These are phyloP conservation scores for Chaetura pelagica DNA, from an alignment of 2,113 vertebrate genomes.

Conservation along the genomic window DNA sequence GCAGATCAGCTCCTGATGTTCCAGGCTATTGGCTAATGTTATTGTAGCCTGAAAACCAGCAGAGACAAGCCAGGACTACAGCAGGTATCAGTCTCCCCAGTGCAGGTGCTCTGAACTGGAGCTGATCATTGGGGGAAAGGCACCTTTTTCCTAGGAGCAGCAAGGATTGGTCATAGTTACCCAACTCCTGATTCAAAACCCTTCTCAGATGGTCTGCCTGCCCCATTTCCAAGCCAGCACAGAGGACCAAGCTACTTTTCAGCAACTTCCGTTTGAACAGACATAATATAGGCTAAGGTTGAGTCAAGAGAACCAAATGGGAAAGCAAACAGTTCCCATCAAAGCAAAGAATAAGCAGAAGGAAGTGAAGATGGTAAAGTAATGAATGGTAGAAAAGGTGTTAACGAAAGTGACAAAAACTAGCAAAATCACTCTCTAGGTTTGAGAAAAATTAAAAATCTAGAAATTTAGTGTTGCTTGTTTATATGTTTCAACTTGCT, in stretches of 20 bases:
- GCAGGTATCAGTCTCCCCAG: background rate
- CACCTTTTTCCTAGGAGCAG: background rate
- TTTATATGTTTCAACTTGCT: background rate
- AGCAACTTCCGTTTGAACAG: background rate
- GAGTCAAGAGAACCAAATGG: background rate
- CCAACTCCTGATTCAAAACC: background rate
- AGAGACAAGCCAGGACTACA: background rate
- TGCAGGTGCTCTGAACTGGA: background rate
- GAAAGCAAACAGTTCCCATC: background rate
- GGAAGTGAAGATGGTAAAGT: background rate
- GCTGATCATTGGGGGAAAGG: background rate
- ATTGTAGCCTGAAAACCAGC: background rate
- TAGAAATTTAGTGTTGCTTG: background rate
- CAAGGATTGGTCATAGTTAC: background rate
- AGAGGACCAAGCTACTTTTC: no score
- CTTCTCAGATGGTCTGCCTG: background rate
- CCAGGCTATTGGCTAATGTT: background rate
- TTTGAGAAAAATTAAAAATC: no score
- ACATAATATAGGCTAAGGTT: no score
- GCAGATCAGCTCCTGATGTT: background rate
- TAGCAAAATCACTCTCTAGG: background rate
- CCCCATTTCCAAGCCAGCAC: background rate
- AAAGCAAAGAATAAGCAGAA: background rate
- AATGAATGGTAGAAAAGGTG: background rate
- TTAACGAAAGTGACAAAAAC: background rate